These are phyloP conservation scores for Coremacera marginata DNA, from an alignment of 2,888 invertebrate genomes.

Conservation along the genomic window DNA sequence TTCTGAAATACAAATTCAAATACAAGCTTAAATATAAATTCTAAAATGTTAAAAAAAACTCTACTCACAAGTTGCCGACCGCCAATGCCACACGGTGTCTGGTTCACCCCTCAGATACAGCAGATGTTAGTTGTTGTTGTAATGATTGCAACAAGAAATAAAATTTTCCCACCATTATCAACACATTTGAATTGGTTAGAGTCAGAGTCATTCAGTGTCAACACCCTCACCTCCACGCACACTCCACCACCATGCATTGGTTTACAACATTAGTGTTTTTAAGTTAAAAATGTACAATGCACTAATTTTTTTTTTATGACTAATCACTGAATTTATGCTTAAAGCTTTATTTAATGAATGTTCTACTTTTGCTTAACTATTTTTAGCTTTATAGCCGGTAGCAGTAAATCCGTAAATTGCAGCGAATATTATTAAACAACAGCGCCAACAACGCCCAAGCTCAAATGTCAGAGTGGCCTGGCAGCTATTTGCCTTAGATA, in stretches of 20 bases:
- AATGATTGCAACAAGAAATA: not conserved
- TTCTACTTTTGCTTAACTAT: not conserved
- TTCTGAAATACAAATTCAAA: too few relatives aligned
- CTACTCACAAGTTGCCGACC: too few relatives aligned
- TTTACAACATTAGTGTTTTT: not conserved
- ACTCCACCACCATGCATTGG: not conserved
- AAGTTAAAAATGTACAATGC: not conserved
- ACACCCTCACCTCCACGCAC: not conserved
- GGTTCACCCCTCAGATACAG: too few relatives aligned
- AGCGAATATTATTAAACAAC: not conserved
- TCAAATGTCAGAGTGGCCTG: constrained; percentile 14
- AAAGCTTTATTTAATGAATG: not conserved
- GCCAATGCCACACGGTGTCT: too few relatives aligned
- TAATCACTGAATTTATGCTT: constrained; percentile 1
- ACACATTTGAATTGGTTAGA: not conserved
- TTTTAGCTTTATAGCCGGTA: constrained; percentile 1
- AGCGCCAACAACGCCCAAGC: not conserved
- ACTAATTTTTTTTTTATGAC: constrained; percentile 27
- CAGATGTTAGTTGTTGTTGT: too few relatives aligned
- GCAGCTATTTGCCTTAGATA: not conserved
- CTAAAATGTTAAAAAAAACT: not conserved
- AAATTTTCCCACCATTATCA: constrained; percentile 28
- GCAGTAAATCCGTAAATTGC: constrained; percentile 16
- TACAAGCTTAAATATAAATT: not conserved
- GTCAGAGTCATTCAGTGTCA: not conserved